Base-by-base conservation (phyloP, 64 coral and sea anemone genomes). In the Anthopleura sola region DNA sequence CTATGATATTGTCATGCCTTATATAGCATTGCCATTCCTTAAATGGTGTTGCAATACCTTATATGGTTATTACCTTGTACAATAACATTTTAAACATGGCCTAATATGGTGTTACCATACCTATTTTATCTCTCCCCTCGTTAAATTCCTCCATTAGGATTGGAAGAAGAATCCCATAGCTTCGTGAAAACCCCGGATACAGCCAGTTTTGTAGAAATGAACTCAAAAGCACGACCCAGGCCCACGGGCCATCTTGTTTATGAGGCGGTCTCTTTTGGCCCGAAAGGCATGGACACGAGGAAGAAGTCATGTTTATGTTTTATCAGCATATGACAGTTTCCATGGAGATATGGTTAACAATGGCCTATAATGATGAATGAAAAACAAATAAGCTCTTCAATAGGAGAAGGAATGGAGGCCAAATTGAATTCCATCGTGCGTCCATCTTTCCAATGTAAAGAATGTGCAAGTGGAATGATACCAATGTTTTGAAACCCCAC, bases 81-180 rank as follows among this genome's bases (percentile, higher is more conserved):
- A n/a, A n/a, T n/a, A n/a, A n/a, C n/a, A n/a, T n/a, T n/a, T n/a
- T n/a, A n/a, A n/a, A n/a, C n/a, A n/a, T n/a, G n/a, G n/a, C n/a
- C n/a, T n/a, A n/a, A n/a, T n/a, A 53, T 53, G 2, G 50, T 53
- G 16, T 53, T 53, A 2, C 16, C 11, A 53, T 79, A 79, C 76
- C 76, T 79, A 79, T 79, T 47, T 79, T 79, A 18, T 79, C 76
- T 44, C 76, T 38, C 39, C 76, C 76, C 15, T 79, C 76, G 38
- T 79, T 79, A 26, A 79, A 79, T 33, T 79, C 76, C 10, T n/a
- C 47, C 76, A 79, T 79, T 2, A 79, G 39, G 19, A 79, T 20
- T 10, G 76, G 76, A 46, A 79, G 76, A 79, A 33, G 47, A 18
- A 79, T 15, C 2, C 76, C 76, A 46, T 48, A 79, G 76, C 37